Conservation (phyloP, 2,888 invertebrate genomes). For the Yponomeuta evonymella region DNA sequence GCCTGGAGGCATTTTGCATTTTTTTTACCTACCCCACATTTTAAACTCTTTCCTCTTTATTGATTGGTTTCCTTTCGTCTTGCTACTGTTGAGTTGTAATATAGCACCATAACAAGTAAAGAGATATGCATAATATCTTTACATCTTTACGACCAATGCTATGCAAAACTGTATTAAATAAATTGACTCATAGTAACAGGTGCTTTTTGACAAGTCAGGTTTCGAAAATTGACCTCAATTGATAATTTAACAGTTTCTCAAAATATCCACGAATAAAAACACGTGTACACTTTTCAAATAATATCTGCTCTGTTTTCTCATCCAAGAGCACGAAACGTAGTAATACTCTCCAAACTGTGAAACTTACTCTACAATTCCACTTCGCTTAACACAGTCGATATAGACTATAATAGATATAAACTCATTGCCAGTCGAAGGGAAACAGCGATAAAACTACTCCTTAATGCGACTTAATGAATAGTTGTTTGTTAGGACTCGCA, state of each 20-base stretch:
- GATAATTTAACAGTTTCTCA: no score
- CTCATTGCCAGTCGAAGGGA: conserved; percentile 23
- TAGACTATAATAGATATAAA: background rate
- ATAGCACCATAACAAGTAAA: no score
- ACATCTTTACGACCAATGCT: no score
- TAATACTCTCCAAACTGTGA: background rate
- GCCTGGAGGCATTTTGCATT: background rate
- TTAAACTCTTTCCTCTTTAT: background rate
- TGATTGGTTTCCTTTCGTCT: no score
- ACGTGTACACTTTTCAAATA: no score
- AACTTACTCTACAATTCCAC: background rate
- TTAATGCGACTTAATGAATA: conserved; percentile 15
- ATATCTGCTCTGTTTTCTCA: background rate
- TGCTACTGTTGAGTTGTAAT: no score
- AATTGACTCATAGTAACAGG: no score
- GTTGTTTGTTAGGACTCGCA: conserved; percentile 9
- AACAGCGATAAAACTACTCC: conserved; percentile 33
- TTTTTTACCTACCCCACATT: background rate
- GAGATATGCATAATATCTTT: no score
- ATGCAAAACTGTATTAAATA: no score
- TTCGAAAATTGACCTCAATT: no score
- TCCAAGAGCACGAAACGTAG: background rate
- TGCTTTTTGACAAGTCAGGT: no score
- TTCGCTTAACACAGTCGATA: background rate
- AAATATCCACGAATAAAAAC: no score